Evolutionary conservation across 35 echinoderm and acorn worm genomes (phyloP), one percentile per base, ranked within the genome.

Genomic region (Apostichopus japonicus): DNA sequence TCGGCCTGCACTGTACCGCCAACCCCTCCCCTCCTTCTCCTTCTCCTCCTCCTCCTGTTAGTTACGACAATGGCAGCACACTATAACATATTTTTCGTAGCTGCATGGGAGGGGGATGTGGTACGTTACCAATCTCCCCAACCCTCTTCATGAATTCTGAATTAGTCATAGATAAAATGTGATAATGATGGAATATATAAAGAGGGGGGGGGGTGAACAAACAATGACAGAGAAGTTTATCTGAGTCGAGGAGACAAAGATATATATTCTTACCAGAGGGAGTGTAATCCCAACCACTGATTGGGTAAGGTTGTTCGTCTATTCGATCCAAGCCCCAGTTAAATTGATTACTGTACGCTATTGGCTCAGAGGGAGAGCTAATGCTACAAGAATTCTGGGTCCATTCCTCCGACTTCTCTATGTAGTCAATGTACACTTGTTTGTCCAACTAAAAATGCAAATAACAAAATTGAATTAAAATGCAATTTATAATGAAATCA

Each of bases 391-490:
- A 8, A 67, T 67, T 67, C 19, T 11, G 63, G 63, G 63, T 67
- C 63, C 63, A 67, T 19, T 67, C 19, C 11, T 11, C 25, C n/a
- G 78, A 80, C 13, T 80, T 15, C 52, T 80, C 78, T 15, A 80
- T 33, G 13, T 24, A 80, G 24, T 80, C 78, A 44, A 80, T 80
- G 78, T 80, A 80, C 14, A 25, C 78, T 80, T 80, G 78, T 33
- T 80, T 80, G 24, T 22, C 24, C 6, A 80, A 53, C 78, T 80
- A 5, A 14, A 3, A 24, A 44, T 44, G 33, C 33, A 44, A 24
- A 77, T 77, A 24, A 77, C 24, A 77, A 77, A 10, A 77, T 6
- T 21, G 24, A 21, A 24, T 24, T 10, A 7, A 10, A 14, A 7
- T 77, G 24, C 9, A 77, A 14, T 24, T 77, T 21, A 17, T 10